Conservation (phyloP, 2,113 vertebrate species). For the Balaenoptera acutorostrata region DNA sequence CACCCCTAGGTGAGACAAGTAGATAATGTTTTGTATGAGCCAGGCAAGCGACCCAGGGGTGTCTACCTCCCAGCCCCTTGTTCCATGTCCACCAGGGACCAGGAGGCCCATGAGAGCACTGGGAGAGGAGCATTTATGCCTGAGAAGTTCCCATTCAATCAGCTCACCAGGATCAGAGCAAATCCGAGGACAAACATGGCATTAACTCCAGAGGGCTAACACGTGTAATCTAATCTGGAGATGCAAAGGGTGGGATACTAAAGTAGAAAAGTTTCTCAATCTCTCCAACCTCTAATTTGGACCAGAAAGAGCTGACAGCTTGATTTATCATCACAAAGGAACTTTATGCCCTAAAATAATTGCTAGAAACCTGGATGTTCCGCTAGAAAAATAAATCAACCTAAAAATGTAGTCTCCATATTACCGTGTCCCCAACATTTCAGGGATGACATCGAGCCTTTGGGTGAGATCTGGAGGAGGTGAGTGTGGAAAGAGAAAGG, state of each 20-base stretch:
- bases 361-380: conserved; percentile 41
- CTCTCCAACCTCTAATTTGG: conserved; percentile 40
- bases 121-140: not conserved
- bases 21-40: not conserved
- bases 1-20: not conserved
- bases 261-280: not conserved
- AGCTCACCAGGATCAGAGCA: not conserved
- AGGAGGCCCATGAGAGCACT: not conserved
- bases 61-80: not conserved
- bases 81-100: not conserved
- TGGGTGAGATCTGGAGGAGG: not conserved
- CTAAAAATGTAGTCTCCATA: conserved; percentile 12
- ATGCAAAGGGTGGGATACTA: not conserved
- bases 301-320: conserved; percentile 37
- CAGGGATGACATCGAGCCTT: not conserved
- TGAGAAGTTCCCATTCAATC: not conserved
- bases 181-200: not conserved
- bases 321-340: conserved; percentile 49
- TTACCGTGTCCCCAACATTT: not conserved
- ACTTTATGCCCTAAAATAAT: conserved; percentile 56
- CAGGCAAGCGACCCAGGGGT: not conserved
- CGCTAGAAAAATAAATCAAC: conserved; percentile 58
- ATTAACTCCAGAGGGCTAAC: not conserved
- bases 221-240: not conserved
- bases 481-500: conserved; percentile 11